phyloP scores from a whole-genome alignment of 1,140 invertebrate genomes.

The Paraescarpia echinospica region DNA sequence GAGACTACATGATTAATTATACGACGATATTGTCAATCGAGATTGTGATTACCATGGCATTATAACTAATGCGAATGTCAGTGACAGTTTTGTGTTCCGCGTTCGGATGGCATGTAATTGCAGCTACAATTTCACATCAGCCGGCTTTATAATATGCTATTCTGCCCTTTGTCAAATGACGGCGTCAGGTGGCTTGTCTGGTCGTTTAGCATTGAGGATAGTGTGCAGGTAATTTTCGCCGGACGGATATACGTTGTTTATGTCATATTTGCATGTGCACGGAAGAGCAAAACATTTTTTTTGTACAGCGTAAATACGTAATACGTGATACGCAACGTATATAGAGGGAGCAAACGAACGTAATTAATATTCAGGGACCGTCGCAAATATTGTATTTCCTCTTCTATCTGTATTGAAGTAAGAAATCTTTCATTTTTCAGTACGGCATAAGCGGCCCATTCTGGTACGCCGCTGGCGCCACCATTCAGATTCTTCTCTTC shows the following conservation, averaged over 20 bases:
- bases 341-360: neutral
- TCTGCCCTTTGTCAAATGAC: too few relatives aligned
- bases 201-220: neutral
- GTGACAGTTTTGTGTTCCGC: neutral
- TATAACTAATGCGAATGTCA: too few relatives aligned
- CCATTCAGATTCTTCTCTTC: slow-evolving; percentile 57
- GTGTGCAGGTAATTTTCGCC: neutral
- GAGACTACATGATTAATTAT: too few relatives aligned
- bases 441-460: slow-evolving; percentile 58
- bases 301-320: neutral
- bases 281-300: neutral
- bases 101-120: too few relatives aligned
- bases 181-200: too few relatives aligned
- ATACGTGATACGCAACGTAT: neutral
- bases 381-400: neutral
- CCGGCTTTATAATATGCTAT: too few relatives aligned
- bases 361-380: neutral
- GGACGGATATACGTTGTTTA: neutral
- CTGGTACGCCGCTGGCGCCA: slow-evolving; percentile 59
- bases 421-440: slow-evolving; percentile 36
- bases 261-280: neutral
- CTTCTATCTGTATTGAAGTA: neutral
- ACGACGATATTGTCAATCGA: too few relatives aligned
- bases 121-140: too few relatives aligned
- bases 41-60: too few relatives aligned